Evolutionary conservation across 2,113 vertebrate genomes (phyloP), one percentile per base, ranked within the genome.

Genomic region (Cyprinodon variegatus): DNA sequence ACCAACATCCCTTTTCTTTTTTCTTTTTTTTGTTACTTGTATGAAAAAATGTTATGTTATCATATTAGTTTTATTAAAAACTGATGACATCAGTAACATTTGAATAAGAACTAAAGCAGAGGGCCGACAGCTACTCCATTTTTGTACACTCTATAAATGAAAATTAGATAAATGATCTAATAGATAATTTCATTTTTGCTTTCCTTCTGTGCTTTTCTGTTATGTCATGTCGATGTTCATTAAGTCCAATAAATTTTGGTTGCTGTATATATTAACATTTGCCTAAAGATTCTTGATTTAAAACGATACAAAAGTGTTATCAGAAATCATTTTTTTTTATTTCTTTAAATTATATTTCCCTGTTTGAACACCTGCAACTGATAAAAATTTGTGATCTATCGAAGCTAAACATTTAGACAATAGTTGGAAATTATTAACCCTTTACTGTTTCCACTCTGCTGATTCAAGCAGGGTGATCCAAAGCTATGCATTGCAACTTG

Each of bases 251-350:
- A 92, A 92, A 93, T 74, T 86, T 48, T 50, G 65, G 67, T 83
- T 87, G 77, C 83, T 91, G 91, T 90, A 93, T 61, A 93, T 91
- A 91, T 79, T 88, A 68, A 82, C 61, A 62, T 74, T 72, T 84
- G 77, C 68, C 38, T 61, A 8, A 17, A 4, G 36, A 74, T 71
- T 0, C 64, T 46, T 11, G 6, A 10, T 29, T 8, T 12, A 29
- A 29, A 29, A 29, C 29, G 29, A 29, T 29, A 29, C 29, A 29
- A 29, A 29, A 29, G 29, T 29, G 29, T 29, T 29, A 29, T 29
- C 1, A 29, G 29, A 29, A 29, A 29, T 29, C 5, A 41, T 41
- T 4, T 41, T 6, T 41, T 41, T 41, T 41, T 41, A 41, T 4
- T 9, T 41, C 41, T 41, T 4, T 41, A 41, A 41, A 41, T 41